Base-by-base conservation (phyloP, 2,113 vertebrate genomes). In the Copsychus sechellarum region DNA sequence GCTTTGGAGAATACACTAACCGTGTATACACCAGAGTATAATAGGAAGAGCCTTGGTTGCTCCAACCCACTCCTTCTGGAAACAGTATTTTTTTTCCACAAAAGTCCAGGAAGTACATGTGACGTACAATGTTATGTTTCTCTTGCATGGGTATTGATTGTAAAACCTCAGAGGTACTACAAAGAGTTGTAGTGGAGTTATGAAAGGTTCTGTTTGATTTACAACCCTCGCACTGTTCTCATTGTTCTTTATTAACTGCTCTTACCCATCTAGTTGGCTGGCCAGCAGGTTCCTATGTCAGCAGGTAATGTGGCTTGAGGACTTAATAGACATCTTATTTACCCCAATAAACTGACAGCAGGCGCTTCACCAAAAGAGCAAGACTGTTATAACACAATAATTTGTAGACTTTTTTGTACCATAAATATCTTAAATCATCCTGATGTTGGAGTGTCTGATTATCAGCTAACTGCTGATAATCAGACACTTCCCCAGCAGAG, bases 101-200 rank as follows among this genome's bases (percentile, higher is more conserved):
- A 79, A n/a, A 80, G 45, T 70, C 33, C 56, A 51, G 29, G 34
- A 12, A 50, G 14, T 61, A 5, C 33, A 3, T 1, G 0, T 50
- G 40, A 51, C 0, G 0, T 50, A 48, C n/a, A 51, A 9, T 14
- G 16, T 28, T 34, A 4, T 5, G 33, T 53, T 86, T 81, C 72
- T 50, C 1, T 66, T 88, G 15, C 62, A 6, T 15, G 26, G 36
- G 13, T 77, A 58, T 61, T 22, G 40, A 29, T 58, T 81, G 56
- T 70, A 77, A 77, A 74, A 64, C 22, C 38, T 73, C 5, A 43
- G 16, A 56, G 45, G 42, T 29, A 31, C 45, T 36, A 33, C 53
- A 28, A 45, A 24, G 56, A 47, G 11, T 56, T 58, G 48, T 22
- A 48, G 70, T 73, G 54, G 19, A 76, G 33, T 42, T 77, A 16